Conservation (phyloP, 2,888 invertebrate species). For the Augiades crinisus region DNA sequence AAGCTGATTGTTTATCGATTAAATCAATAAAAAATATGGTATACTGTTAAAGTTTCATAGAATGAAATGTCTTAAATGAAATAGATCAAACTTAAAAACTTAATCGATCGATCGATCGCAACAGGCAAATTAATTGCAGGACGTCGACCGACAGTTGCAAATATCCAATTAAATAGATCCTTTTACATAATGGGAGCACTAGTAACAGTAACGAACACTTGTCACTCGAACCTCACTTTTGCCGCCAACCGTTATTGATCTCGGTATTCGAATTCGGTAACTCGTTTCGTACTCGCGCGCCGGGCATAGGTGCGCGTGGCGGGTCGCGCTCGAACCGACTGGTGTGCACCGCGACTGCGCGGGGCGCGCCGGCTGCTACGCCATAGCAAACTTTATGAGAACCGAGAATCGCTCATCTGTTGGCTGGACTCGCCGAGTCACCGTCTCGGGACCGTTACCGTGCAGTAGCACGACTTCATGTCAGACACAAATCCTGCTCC, state of each 20-base stretch:
- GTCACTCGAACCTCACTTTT: slow-evolving; percentile 50
- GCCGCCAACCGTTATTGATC: slow-evolving; percentile 45
- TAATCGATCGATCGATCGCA: slow-evolving; percentile 37
- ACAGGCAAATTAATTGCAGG: slow-evolving; percentile 32
- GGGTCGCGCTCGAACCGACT: slow-evolving; percentile 67
- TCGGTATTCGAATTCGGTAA: slow-evolving; percentile 42
- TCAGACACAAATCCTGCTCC: slow-evolving; percentile 43
- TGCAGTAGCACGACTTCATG: slow-evolving; percentile 34
- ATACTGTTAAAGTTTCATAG: background rate
- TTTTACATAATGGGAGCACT: background rate
- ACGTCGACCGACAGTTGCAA: slow-evolving; percentile 22
- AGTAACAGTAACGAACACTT: slow-evolving; percentile 37
- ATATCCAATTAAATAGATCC: background rate
- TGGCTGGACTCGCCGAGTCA: slow-evolving; percentile 47
- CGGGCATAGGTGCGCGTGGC: slow-evolving; percentile 63
- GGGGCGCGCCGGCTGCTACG: slow-evolving; percentile 36
- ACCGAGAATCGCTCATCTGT: slow-evolving; percentile 53
- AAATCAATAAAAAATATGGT: too few relatives aligned
- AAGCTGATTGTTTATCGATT: too few relatives aligned
- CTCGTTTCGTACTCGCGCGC: slow-evolving; percentile 42
- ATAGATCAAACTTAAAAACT: background rate
- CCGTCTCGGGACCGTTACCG: slow-evolving; percentile 55
- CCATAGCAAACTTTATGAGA: slow-evolving; percentile 29
- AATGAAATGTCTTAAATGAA: background rate
- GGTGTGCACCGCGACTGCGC: slow-evolving; percentile 35